Base-by-base conservation (phyloP, 2,888 invertebrate genomes). In the Napeogenes sylphis region DNA sequence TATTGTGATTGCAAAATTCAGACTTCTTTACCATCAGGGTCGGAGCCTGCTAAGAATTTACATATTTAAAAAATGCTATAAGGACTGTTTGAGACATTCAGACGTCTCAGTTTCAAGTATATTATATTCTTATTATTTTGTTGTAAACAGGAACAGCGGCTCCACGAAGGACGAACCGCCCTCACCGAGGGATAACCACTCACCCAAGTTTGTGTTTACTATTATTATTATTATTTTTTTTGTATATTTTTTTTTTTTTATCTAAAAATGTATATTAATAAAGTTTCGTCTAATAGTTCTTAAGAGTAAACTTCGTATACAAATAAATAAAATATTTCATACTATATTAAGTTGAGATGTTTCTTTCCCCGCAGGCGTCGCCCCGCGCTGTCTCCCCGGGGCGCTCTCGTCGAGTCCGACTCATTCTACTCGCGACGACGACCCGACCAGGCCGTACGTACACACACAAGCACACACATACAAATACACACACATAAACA, bases 351-450 rank as follows among this genome's bases (percentile, higher is more conserved):
- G n/a, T n/a, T 47, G 5, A 14, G 32, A 46, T 63, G 14, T 67
- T 32, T 47, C 12, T 42, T 38, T 42, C 33, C 35, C 47, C 35
- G 71, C 32, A 78, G 75, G 53, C 75, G 80, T 2, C 79, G 80
- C 59, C 78, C 84, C 45, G 83, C 85, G 63, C 73, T 90, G 65
- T 89, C 88, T 0, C 90, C 91, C 56, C 84, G 90, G 30, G 80
- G 80, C 13, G 84, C 90, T 35, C 85, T 86, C 56, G 87, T 87
- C 2, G 87, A 88, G 73, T 81, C 86, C 0, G 87, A 85, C 60
- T 73, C 82, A 53, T 87, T 87, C 80, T 85, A 87, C 78, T 79
- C 82, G 21, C 60, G 74, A 51, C 30, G 51, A 51, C 51, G 42
- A 42, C 42, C 42, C 10, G 42, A 42, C 42, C 8, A 6, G 8